Base-by-base conservation (phyloP, 2,888 invertebrate species). In the Plagodis dolabraria region DNA sequence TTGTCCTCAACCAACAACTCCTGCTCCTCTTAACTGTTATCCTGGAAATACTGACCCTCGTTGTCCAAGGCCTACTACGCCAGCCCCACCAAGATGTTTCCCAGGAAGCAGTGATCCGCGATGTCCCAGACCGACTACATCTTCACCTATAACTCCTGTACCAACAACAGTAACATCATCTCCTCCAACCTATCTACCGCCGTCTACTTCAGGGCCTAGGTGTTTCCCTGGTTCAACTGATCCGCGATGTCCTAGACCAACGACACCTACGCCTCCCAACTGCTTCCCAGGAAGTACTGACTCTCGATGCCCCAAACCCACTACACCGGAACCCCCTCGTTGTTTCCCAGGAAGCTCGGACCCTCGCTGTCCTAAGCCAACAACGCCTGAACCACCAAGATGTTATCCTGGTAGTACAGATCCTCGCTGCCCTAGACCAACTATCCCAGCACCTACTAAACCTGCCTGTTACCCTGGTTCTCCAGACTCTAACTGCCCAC, bases 81-180 rank as follows among this genome's bases (percentile, higher is more conserved):
- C 72, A 0, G 68, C 33, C 0, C 63, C 71, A 4, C 76, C 67
- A 0, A 64, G 55, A 0, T 80, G 82, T 43, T 79, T 64, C 63
- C 87, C 87, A 7, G 87, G 87, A 36, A 80, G 75, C 9, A 71
- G 62, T 2, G 84, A 83, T 54, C 71, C 82, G 10, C 57, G 83
- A 34, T 80, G 76, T 48, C 74, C 81, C 22, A 22, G 33, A 5
- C 57, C 53, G 4, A 53, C 53, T 1, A 75, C 75, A 0, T 62
- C 74, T 0, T 81, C 53, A 66, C 66, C 35, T 76, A 79, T n/a
- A n/a, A n/a, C n/a, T n/a, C n/a, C n/a, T 22, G 22, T 22, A 22
- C 22, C 22, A 22, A 22, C 22, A 22, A 22, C 22, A 22, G 22
- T 22, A 22, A 70, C 82, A 49, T 57, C 74, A 42, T 51, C 63